phyloP scores from a whole-genome alignment of 2,113 vertebrate species.

The Tauraco erythrolophus region DNA sequence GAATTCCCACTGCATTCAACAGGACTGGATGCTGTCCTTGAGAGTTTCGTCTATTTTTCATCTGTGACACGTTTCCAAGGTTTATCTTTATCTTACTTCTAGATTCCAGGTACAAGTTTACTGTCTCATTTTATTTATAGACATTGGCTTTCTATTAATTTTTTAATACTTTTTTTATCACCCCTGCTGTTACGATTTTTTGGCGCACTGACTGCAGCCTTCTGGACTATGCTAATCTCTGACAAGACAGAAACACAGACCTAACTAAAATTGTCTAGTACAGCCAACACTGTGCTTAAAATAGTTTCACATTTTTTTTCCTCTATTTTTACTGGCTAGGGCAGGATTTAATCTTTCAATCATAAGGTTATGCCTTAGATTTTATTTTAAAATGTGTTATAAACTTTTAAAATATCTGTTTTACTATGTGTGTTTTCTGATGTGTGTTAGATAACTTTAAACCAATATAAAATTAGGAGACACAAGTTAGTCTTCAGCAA shows the following conservation, averaged over 20 bases:
- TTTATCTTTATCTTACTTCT: slow-evolving; percentile 29
- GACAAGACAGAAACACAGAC: slow-evolving; percentile 77
- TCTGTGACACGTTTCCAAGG: slow-evolving; percentile 17
- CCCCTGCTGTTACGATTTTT: slow-evolving; percentile 72
- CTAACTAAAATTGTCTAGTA: slow-evolving; percentile 78
- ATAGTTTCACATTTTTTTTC: slow-evolving; percentile 71
- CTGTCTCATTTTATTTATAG: slow-evolving; percentile 72
- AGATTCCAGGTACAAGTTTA: slow-evolving; percentile 65
- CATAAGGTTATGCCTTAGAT: slow-evolving; percentile 71
- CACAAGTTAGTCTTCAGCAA: slow-evolving; percentile 2
- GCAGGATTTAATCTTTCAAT: slow-evolving; percentile 74
- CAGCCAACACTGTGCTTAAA: slow-evolving; percentile 77
- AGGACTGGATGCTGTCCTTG: not conserved
- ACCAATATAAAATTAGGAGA: slow-evolving; percentile 44
- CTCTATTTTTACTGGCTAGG: slow-evolving; percentile 77
- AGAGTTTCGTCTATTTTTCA: not conserved
- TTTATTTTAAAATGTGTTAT: slow-evolving; percentile 69
- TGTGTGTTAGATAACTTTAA: slow-evolving; percentile 63
- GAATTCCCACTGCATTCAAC: not conserved
- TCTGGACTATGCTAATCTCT: slow-evolving; percentile 81
- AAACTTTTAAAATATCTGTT: slow-evolving; percentile 46
- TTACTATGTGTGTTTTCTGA: slow-evolving; percentile 48
- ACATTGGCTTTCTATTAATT: slow-evolving; percentile 68
- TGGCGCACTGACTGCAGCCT: slow-evolving; percentile 72
- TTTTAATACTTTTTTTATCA: slow-evolving; percentile 72